These are phyloP conservation scores for Tapirus indicus DNA, from an alignment of 2,797 vertebrate species.

Conservation along the genomic window DNA sequence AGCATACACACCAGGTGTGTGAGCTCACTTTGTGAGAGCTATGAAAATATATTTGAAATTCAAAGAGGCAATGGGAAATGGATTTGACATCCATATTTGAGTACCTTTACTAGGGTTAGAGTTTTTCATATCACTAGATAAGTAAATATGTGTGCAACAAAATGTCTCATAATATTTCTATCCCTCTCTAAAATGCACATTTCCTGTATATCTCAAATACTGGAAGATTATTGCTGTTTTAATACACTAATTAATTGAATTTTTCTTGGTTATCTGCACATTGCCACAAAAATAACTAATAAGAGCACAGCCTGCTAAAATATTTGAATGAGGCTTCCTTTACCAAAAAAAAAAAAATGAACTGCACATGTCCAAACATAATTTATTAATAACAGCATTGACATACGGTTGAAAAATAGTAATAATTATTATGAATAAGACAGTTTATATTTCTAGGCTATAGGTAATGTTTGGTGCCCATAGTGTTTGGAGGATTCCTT, in stretches of 20 bases:
- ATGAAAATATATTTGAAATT: constrained; percentile 1
- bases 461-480: neutral
- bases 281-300: neutral
- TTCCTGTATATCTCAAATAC: neutral
- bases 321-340: neutral
- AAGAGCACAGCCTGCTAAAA: neutral
- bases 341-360: neutral
- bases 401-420: neutral
- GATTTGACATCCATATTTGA: neutral
- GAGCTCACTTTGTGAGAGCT: neutral
- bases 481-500: neutral
- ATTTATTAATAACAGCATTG: neutral
- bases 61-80: neutral
- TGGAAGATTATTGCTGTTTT: neutral
- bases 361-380: neutral
- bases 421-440: neutral
- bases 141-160: neutral
- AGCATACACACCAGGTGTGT: neutral
- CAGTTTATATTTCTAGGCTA: neutral
- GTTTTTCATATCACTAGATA: neutral
- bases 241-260: neutral
- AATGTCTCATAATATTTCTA: neutral
- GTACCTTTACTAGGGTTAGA: neutral
- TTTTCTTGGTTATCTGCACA: neutral
- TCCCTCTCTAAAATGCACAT: neutral